Base-by-base conservation (phyloP, 2,888 invertebrate genomes). In the Orthosia gothica region DNA sequence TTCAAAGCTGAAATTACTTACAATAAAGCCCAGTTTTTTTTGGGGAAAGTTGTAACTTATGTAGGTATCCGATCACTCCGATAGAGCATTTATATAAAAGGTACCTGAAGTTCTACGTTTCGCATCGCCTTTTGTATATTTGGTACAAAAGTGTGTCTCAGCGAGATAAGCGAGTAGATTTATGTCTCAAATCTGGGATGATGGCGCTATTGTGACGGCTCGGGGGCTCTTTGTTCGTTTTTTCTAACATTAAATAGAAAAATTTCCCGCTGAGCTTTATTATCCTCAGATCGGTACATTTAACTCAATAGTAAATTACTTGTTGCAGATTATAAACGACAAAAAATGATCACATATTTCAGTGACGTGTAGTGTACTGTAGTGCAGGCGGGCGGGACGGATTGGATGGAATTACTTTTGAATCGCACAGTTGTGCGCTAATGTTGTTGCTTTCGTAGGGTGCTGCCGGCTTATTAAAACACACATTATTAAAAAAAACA, bases 281-380 rank as follows among this genome's bases (percentile, higher is more conserved):
- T 71, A 71, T 71, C 58, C 73, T 58, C 58, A 65, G 55, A 70
- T 74, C 69, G 75, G 78, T 75, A 82, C 75, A 80, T 86, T 81
- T 79, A 77, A 82, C 78, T 85, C 77, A 23, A 78, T 70, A 74
- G 73, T 73, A 87, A 74, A 78, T 79, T 82, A 82, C 79, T 75
- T 74, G 76, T 80, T 76, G 73, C 73, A 71, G 78, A 75, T 83
- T 78, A 77, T 76, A 61, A 12, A 68, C 54, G 63, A 70, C 59
- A 69, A 70, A 71, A 73, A 82, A 82, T 70, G 49, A 70, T 76
- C 58, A 67, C 47, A 66, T 76, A 79, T 69, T 65, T 76, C 67
- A 69, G 58, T 67, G 62, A 70, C 49, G 65, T 16, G 26, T 49
- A n/a, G 49, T 20, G 47, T 20, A 45, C 9, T 16, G 32, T 49